A percentile compares a stretch with the other conserved stretches of the same genome.
Conservation (phyloP, 1,140 invertebrate genomes). For the Riptortus pedestris region DNA sequence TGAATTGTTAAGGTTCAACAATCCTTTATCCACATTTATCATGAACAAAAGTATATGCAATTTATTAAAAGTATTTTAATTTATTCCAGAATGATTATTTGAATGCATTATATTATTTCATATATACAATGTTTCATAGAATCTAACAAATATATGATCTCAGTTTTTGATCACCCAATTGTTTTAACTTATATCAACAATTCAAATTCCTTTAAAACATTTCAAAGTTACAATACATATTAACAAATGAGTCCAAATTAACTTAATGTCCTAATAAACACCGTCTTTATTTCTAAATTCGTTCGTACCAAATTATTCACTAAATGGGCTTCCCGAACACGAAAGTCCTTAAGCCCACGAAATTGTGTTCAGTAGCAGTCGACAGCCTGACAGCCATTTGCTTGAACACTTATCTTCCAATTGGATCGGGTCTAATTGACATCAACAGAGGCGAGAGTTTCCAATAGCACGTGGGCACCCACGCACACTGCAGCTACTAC, state of each 20-base stretch:
- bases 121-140: background rate
- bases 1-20: slow-evolving; percentile 13
- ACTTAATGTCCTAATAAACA: slow-evolving; percentile 1
- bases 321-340: background rate
- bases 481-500: slow-evolving; percentile 44
- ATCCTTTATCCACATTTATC: background rate
- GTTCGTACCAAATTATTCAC: slow-evolving; percentile 15
- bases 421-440: slow-evolving; percentile 18
- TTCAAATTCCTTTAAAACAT: too few relatives aligned
- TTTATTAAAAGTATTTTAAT: slow-evolving; percentile 9
- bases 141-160: background rate
- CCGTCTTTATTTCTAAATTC: slow-evolving; percentile 19
- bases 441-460: background rate
- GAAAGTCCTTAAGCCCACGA: background rate
- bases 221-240: slow-evolving; percentile 18
- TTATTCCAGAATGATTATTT: too few relatives aligned
- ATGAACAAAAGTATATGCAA: background rate
- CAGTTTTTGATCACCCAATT: slow-evolving; percentile 5
- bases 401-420: slow-evolving; percentile 9
- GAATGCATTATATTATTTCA: background rate
- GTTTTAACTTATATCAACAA: too few relatives aligned
- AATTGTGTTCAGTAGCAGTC: background rate
- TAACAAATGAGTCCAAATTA: slow-evolving; percentile 10
- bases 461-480: slow-evolving; percentile 5
- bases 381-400: background rate